Evolutionary conservation across 2,797 vertebrate genomes (phyloP).

Genomic region (Rhynchonycteris naso): DNA sequence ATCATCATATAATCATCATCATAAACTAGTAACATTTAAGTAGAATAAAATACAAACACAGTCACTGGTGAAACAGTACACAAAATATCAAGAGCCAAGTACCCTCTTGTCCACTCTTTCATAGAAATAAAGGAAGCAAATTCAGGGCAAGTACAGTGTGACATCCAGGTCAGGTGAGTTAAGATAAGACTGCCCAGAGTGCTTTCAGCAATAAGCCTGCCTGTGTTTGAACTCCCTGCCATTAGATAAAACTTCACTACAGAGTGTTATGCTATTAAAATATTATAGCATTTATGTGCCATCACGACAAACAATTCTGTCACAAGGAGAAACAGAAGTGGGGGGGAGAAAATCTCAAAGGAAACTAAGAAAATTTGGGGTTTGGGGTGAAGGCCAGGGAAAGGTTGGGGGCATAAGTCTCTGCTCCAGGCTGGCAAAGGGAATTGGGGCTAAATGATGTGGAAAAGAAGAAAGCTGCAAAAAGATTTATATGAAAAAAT

Average conservation of each 20-base stretch:
- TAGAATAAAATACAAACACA: conserved; percentile 55
- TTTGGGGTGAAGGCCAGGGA: neutral
- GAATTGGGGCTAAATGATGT: neutral
- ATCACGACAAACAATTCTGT: neutral
- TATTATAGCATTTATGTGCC: neutral
- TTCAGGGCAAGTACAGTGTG: neutral
- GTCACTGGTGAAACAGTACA: neutral
- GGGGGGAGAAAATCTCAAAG: neutral
- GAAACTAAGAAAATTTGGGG: neutral
- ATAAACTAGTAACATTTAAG: conserved; percentile 17
- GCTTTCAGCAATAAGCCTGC: neutral
- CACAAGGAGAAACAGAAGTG: neutral
- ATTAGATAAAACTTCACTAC: neutral
- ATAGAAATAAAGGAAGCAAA: neutral
- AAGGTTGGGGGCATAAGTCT: neutral
- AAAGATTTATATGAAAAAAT: neutral
- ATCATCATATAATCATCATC: too few species aligned
- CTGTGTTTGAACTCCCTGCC: neutral
- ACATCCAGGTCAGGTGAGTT: neutral
- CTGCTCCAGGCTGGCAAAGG: neutral
- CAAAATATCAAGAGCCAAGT: neutral
- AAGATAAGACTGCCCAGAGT: neutral
- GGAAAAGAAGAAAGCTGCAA: neutral
- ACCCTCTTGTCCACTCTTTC: neutral
- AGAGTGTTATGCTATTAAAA: neutral